phyloP scores from a whole-genome alignment of 1,140 invertebrate genomes.

The Sycobia sp. region DNA sequence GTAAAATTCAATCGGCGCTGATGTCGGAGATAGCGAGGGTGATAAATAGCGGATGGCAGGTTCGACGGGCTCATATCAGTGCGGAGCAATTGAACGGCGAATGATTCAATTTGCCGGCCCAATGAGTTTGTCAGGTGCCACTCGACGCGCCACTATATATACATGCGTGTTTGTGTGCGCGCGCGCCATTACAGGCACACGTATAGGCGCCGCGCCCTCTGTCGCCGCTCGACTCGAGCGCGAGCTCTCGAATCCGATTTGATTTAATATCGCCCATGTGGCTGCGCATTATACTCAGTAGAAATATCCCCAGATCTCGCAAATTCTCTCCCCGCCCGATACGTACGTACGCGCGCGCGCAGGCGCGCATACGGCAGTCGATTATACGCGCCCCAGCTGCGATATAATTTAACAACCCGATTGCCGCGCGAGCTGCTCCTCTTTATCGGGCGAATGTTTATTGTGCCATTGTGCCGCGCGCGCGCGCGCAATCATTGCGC shows the following conservation, averaged over 20 bases:
- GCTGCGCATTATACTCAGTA: constrained; percentile 56
- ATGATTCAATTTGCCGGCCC: constrained; percentile 63
- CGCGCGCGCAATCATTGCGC: no score
- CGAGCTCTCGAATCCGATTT: constrained; percentile 58
- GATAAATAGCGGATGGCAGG: constrained; percentile 49
- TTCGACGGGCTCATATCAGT: constrained; percentile 49
- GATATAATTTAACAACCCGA: constrained; percentile 31
- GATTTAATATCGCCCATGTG: constrained; percentile 60
- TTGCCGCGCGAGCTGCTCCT: constrained; percentile 15
- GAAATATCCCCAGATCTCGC: constrained; percentile 51
- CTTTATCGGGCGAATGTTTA: constrained; percentile 14
- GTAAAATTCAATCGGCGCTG: constrained; percentile 25
- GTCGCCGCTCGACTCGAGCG: constrained; percentile 43
- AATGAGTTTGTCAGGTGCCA: constrained; percentile 63
- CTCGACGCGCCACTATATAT: constrained; percentile 48
- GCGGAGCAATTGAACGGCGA: constrained; percentile 61
- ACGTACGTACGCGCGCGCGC: not conserved
- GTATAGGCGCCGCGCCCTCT: constrained; percentile 14
- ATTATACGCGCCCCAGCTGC: constrained; percentile 35
- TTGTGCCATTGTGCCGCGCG: not conserved
- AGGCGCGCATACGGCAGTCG: constrained; percentile 15
- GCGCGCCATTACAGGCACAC: constrained; percentile 9
- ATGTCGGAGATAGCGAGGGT: constrained; percentile 41
- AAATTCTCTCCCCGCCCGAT: constrained; percentile 43
- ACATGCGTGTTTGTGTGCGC: not conserved